Conservation (phyloP, 35 echinoderm and acorn worm species). For the Apostichopus japonicus region DNA sequence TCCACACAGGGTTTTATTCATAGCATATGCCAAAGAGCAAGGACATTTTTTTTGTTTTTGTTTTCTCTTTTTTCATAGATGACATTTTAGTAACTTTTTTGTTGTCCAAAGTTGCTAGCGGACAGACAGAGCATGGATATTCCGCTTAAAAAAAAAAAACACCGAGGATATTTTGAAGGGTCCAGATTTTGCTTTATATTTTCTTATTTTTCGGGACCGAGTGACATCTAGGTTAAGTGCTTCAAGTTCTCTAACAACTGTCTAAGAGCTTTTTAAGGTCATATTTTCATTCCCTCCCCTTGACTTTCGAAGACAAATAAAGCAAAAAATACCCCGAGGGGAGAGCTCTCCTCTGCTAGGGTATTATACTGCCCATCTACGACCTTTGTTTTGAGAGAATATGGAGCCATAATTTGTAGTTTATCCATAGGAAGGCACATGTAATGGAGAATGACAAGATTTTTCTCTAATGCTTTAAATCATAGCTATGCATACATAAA, state of each 20-base stretch:
- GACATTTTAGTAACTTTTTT: neutral
- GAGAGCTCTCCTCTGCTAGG: neutral
- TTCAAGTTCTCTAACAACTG: neutral
- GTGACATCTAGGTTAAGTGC: neutral
- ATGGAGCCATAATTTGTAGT: too few relatives aligned
- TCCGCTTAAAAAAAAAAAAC: neutral
- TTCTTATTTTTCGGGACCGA: neutral
- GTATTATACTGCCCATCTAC: neutral
- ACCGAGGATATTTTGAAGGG: neutral
- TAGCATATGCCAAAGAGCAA: neutral
- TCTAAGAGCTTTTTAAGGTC: neutral
- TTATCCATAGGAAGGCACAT: too few relatives aligned
- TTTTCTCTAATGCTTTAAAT: too few relatives aligned
- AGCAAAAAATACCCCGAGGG: neutral
- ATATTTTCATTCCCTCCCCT: constrained; percentile 40
- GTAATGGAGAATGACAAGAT: too few relatives aligned
- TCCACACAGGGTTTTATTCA: neutral
- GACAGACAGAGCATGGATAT: neutral
- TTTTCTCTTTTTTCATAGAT: neutral
- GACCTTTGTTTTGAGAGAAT: too few relatives aligned
- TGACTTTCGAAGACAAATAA: constrained; percentile 1
- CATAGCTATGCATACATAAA: too few relatives aligned
- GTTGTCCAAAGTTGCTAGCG: neutral
- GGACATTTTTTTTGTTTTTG: neutral
- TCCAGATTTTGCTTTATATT: too few relatives aligned